Evolutionary conservation across 2,797 vertebrate genomes (phyloP).

Genomic region (Hippocampus kuda): DNA sequence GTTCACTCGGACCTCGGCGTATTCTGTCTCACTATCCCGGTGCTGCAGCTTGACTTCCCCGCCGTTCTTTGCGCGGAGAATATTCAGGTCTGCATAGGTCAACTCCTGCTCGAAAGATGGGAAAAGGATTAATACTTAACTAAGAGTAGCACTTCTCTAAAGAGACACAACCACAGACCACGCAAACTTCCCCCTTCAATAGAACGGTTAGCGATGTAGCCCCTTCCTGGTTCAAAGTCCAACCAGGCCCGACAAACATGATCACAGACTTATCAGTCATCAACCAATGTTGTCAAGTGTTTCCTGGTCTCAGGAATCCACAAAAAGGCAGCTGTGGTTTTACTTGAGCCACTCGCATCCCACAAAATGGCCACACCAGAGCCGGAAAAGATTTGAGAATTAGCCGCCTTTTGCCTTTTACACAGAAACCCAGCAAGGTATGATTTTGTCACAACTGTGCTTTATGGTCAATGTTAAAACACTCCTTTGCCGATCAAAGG

Average conservation of each 20-base stretch:
- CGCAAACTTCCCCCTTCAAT: not conserved
- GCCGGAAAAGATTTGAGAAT: too few relatives aligned
- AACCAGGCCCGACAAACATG: not conserved
- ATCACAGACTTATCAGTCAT: not conserved
- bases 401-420: too few relatives aligned
- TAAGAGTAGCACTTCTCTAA: not conserved
- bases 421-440: too few relatives aligned
- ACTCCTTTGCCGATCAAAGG: not conserved
- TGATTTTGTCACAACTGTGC: not conserved
- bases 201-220: not conserved
- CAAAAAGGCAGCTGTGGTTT: not conserved
- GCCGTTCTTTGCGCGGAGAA: slow-evolving; percentile 8
- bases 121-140: not conserved
- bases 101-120: slow-evolving; percentile 34
- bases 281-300: not conserved
- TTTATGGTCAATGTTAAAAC: not conserved
- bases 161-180: not conserved
- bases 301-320: not conserved
- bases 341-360: not conserved
- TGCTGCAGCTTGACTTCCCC: not conserved
- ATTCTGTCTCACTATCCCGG: slow-evolving; percentile 1
- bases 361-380: not conserved
- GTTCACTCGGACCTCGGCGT: slow-evolving; percentile 19
- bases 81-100: slow-evolving; percentile 35
- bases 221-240: slow-evolving; percentile 1